Conservation (phyloP, 1,140 invertebrate genomes). For the Brachionus asplanchnoidis region DNA sequence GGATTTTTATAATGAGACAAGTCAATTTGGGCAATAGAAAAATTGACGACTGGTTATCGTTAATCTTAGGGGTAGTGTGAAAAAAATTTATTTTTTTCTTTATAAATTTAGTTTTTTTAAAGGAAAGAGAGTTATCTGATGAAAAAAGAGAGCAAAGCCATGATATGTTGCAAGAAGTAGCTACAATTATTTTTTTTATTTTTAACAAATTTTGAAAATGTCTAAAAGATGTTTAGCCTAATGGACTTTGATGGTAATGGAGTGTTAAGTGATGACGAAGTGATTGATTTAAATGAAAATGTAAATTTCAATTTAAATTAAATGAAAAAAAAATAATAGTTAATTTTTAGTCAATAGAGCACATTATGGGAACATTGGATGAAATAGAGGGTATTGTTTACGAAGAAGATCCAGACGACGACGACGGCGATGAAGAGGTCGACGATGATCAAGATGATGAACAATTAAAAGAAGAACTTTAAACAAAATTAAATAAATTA, state of each 20-base stretch:
- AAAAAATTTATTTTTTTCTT: not conserved
- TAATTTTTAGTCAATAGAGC: not conserved
- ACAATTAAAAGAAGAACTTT: not conserved
- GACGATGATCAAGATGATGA: not conserved
- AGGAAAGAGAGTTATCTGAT: not conserved
- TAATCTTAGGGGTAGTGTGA: not conserved
- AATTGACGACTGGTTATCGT: not conserved
- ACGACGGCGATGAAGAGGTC: not conserved
- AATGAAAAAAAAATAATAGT: not conserved
- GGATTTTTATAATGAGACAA: constrained; percentile 28
- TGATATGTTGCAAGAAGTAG: not conserved
- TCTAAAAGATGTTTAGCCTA: constrained; percentile 1
- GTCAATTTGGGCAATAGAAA: constrained; percentile 20
- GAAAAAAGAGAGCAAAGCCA: not conserved
- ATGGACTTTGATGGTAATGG: constrained; percentile 31
- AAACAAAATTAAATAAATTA: not conserved
- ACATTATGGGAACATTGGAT: not conserved
- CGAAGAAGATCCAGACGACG: not conserved
- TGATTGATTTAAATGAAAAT: constrained; percentile 18
- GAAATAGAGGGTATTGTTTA: not conserved
- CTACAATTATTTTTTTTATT: not conserved
- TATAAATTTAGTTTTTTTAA: not conserved
- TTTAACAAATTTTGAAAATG: not conserved
- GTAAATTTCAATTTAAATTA: not conserved
- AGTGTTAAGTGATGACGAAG: not conserved